phyloP scores from a whole-genome alignment of 2,797 vertebrate genomes.

The Novumbra hubbsi region DNA sequence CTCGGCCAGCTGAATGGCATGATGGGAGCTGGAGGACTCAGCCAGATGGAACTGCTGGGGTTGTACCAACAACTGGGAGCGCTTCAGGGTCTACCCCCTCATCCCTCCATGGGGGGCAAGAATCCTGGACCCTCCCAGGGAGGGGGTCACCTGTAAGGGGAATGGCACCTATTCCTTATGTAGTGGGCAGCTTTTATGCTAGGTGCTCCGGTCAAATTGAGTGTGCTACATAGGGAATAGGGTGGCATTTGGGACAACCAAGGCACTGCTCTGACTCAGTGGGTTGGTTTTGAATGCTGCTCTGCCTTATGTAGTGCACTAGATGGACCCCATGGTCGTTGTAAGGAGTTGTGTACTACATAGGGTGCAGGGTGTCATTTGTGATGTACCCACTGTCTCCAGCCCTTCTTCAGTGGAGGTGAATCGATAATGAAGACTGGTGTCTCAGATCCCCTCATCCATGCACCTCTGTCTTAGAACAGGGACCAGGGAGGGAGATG shows the following conservation, averaged over 20 bases:
- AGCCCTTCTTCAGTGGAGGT: constrained; percentile 16
- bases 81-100: constrained; percentile 79
- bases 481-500: constrained; percentile 33
- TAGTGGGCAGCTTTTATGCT: neutral
- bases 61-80: constrained; percentile 89
- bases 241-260: neutral
- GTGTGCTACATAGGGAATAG: neutral
- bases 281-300: neutral
- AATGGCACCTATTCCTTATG: neutral
- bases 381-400: neutral
- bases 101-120: constrained; percentile 83
- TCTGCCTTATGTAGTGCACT: neutral
- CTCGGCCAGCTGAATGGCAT: constrained; percentile 85
- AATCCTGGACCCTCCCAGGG: constrained; percentile 93
- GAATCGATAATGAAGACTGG: neutral
- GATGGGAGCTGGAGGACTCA: constrained; percentile 63
- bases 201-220: too few species aligned
- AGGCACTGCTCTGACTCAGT: neutral
- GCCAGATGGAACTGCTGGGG: constrained; percentile 90
- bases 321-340: neutral
- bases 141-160: constrained; percentile 69
- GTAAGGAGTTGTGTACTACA: neutral
- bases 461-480: constrained; percentile 49
- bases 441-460: constrained; percentile 2
- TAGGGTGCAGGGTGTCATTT: neutral